These are phyloP conservation scores for Pentamera pediparva DNA, from an alignment of 53 echinoderm and acorn worm genomes.

Conservation along the genomic window DNA sequence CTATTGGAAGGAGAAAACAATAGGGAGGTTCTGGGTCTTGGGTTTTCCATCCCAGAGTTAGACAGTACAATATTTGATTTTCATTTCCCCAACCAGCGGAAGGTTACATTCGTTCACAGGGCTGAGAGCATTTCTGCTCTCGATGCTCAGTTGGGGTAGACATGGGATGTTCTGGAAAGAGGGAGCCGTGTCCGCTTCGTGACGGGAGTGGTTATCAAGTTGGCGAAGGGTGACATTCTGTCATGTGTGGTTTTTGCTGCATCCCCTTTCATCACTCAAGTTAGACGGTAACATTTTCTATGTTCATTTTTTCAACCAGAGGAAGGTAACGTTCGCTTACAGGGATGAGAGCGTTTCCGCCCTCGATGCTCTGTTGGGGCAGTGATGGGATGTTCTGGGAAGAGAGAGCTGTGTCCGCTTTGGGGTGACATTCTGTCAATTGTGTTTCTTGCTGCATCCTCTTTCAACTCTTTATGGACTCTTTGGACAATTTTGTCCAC, in stretches of 20 bases:
- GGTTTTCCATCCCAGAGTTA: background rate
- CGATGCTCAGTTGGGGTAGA: background rate
- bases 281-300: background rate
- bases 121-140: background rate
- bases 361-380: background rate
- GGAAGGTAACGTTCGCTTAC: background rate
- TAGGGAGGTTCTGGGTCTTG: background rate
- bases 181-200: background rate
- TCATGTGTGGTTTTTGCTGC: background rate
- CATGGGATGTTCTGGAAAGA: background rate
- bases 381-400: background rate
- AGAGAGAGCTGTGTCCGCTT: background rate
- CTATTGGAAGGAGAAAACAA: background rate
- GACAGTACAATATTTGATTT: background rate
- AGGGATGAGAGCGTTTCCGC: background rate
- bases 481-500: too few relatives aligned
- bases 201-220: background rate
- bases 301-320: background rate
- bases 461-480: too few relatives aligned
- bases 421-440: too few relatives aligned
- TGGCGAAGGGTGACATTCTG: background rate
- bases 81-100: background rate
- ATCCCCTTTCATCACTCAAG: background rate
- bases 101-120: background rate
- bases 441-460: too few relatives aligned